Conservation (phyloP, 2,888 invertebrate species). For the Keiferia lycopersicella region DNA sequence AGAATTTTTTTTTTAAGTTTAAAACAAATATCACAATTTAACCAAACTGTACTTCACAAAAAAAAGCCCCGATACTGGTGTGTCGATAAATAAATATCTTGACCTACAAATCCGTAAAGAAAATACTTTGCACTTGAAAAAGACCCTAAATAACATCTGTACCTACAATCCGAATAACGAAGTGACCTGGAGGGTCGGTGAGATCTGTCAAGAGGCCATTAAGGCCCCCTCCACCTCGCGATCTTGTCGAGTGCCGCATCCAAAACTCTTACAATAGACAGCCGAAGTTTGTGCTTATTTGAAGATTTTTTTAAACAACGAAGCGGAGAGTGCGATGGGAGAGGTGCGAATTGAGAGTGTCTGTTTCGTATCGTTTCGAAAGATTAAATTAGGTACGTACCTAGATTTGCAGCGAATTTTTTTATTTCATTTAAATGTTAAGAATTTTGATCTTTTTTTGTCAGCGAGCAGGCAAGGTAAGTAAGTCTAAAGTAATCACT, state of each 20-base stretch:
- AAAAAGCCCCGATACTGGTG: no score
- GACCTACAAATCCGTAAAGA: neutral
- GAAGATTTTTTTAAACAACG: constrained; percentile 34
- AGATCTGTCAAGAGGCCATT: constrained; percentile 77
- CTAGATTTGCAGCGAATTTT: neutral
- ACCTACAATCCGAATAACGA: constrained; percentile 77
- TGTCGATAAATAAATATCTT: neutral
- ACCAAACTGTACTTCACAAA: no score
- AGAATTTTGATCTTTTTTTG: no score
- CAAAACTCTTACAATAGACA: constrained; percentile 58
- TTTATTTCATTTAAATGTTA: no score
- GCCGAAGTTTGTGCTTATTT: constrained; percentile 51
- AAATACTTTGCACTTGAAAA: constrained; percentile 14
- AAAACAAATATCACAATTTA: no score
- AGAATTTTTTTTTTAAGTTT: no score
- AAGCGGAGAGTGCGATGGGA: neutral
- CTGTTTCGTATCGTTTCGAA: neutral
- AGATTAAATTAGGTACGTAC: no score
- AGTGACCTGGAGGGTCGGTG: constrained; percentile 74
- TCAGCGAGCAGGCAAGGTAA: no score
- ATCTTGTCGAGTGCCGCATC: constrained; percentile 74
- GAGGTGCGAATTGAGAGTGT: constrained; percentile 11
- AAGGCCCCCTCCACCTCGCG: constrained; percentile 70
- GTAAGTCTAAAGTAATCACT: no score
- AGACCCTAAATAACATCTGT: constrained; percentile 53